Percentiles rank a stretch among this genome's conserved stretches.
Evolutionary conservation across 2,797 vertebrate genomes (phyloP).

Genomic region (Zalophus californianus): DNA sequence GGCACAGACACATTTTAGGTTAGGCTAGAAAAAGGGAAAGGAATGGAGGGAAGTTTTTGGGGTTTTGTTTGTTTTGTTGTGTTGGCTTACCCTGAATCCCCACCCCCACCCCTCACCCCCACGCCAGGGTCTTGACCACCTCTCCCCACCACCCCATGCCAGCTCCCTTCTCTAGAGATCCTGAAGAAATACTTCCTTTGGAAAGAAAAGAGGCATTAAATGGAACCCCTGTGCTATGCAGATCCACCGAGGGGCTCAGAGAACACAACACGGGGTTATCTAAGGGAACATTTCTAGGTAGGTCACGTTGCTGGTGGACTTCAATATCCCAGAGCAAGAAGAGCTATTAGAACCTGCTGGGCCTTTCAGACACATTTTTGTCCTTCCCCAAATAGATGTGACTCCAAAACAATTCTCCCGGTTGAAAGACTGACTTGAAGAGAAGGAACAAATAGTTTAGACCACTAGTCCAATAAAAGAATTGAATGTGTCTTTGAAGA

Average conservation of each 20-base stretch:
- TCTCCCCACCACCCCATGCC: no score
- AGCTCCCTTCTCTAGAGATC: background rate
- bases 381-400: conserved; percentile 34
- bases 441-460: conserved; percentile 36
- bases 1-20: background rate
- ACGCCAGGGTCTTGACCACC: background rate
- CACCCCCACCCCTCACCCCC: no score
- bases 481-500: background rate
- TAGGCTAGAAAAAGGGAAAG: background rate
- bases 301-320: conserved; percentile 45
- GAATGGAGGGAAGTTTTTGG: background rate
- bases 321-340: conserved; percentile 4
- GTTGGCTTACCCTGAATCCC: background rate
- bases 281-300: conserved; percentile 23
- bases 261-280: background rate
- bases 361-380: background rate
- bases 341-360: conserved; percentile 44
- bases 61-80: background rate
- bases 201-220: conserved; percentile 22
- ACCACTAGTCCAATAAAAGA: background rate
- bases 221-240: background rate
- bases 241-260: conserved; percentile 25
- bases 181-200: background rate
- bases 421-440: conserved; percentile 26
- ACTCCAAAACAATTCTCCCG: conserved; percentile 54